Base-by-base conservation (phyloP, 1,140 invertebrate genomes). In the Lepidurus apus region DNA sequence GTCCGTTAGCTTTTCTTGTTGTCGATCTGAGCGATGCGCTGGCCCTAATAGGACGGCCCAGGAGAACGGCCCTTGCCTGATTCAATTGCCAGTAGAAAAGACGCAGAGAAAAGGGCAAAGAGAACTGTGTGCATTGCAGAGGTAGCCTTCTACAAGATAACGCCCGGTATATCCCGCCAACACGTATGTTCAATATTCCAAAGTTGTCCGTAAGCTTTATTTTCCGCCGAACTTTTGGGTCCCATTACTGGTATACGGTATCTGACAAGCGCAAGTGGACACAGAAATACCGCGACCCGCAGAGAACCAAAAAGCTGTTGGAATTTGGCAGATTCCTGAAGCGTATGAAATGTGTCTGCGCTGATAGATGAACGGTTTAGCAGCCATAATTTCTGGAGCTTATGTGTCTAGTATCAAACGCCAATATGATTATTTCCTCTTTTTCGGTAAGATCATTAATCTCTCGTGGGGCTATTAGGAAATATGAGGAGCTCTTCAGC, bases 41-140 rank as follows among this genome's bases (percentile, higher is more conserved):
- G 21, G 53, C 53, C 53, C 13, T 65, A 65, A 65, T 65, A 65
- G 53, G 53, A 65, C 53, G 53, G 21, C 53, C 53, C 53, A n/a
- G 21, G 53, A 65, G 53, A 65, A 21, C 53, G 17, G 53, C 53
- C 13, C 53, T 65, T 65, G 17, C 53, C 53, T 65, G 53, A 65
- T 65, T 65, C 53, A 65, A 65, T 65, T 65, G 53, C 53, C 53
- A 65, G 53, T 65, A 65, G 53, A 17, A 65, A 65, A 21, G 53
- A 21, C 53, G 9, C 53, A 4, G 7, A 65, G 21, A 21, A 65
- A 65, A 65, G 21, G 13, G 53, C 53, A 65, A 17, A 9, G 53
- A 65, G 53, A 65, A 65, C 53, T 65, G 53, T 65, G 53, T 65
- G 53, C 53, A 65, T 65, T 65, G 53, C n/a, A 65, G 53, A 65